Percentiles rank a stretch among this genome's conserved stretches.
These are phyloP conservation scores for Lepus americanus DNA, from an alignment of 2,113 vertebrate species.

Conservation along the genomic window DNA sequence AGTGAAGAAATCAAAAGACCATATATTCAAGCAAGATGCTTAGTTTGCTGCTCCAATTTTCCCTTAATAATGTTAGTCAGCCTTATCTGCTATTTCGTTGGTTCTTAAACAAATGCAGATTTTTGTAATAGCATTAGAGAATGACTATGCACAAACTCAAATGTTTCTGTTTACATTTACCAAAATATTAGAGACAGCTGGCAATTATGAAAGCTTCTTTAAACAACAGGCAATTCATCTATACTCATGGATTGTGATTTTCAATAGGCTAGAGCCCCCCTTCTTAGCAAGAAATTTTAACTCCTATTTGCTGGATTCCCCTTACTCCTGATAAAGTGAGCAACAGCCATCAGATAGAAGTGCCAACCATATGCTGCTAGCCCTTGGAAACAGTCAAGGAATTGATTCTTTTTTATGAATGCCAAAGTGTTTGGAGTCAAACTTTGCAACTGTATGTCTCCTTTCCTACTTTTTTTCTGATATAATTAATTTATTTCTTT, in stretches of 20 bases:
- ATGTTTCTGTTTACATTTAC: slow-evolving; percentile 31
- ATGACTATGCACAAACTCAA: background rate
- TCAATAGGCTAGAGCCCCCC: background rate
- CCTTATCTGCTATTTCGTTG: background rate
- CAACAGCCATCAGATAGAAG: background rate
- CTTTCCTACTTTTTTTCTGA: background rate
- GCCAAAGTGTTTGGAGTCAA: background rate
- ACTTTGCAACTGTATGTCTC: background rate
- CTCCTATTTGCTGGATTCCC: background rate
- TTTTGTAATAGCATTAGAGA: slow-evolving; percentile 10
- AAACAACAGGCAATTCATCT: background rate
- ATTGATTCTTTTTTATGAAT: background rate
- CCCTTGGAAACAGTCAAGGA: background rate
- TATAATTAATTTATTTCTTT: slow-evolving; percentile 21
- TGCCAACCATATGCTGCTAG: background rate
- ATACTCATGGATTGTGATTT: background rate
- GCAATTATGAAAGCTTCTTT: slow-evolving; percentile 51
- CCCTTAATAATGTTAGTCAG: background rate
- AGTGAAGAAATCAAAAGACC: background rate
- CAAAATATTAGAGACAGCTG: slow-evolving; percentile 43
- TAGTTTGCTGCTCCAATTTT: background rate
- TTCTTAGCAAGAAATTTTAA: slow-evolving; percentile 45
- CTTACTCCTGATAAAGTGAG: slow-evolving; percentile 6
- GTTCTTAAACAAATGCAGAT: background rate
- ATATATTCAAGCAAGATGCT: background rate